Evolutionary conservation across 2,888 invertebrate species (phyloP).

Genomic region (Anticlea derivata): DNA sequence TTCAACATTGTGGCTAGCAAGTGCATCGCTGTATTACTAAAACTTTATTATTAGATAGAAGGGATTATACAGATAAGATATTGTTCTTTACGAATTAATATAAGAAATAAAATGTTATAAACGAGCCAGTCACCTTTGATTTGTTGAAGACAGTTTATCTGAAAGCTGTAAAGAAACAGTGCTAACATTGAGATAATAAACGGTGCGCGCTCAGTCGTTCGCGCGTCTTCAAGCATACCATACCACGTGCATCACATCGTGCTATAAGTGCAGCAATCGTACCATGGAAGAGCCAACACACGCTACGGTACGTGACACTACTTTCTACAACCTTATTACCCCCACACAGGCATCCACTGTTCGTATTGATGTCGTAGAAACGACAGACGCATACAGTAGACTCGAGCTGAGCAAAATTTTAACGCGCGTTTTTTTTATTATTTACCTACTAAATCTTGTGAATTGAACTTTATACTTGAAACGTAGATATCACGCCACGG

Average conservation of each 20-base stretch:
- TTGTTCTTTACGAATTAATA: constrained; percentile 28
- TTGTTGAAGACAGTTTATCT: constrained; percentile 65
- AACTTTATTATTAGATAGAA: not conserved
- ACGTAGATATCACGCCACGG: constrained; percentile 55
- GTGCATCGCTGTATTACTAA: not conserved
- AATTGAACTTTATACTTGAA: constrained; percentile 75
- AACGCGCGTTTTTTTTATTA: constrained; percentile 45
- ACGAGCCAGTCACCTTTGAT: constrained; percentile 54
- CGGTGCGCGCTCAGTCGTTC: constrained; percentile 51
- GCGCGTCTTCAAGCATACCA: constrained; percentile 48
- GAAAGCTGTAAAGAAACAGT: constrained; percentile 50
- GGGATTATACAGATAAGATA: constrained; percentile 33
- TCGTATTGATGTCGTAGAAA: constrained; percentile 16
- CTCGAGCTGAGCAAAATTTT: constrained; percentile 9
- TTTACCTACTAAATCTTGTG: constrained; percentile 50
- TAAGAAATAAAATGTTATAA: constrained; percentile 36
- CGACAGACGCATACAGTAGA: constrained; percentile 13
- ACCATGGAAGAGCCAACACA: constrained; percentile 48
- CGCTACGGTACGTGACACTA: constrained; percentile 53
- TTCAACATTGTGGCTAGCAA: not conserved
- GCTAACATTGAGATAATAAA: constrained; percentile 37
- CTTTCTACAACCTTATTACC: constrained; percentile 33
- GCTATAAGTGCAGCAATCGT: constrained; percentile 32
- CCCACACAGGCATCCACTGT: constrained; percentile 12
- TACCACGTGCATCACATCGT: constrained; percentile 46